Base-by-base conservation (phyloP, 2,797 vertebrate species). In the Podargus strigoides region DNA sequence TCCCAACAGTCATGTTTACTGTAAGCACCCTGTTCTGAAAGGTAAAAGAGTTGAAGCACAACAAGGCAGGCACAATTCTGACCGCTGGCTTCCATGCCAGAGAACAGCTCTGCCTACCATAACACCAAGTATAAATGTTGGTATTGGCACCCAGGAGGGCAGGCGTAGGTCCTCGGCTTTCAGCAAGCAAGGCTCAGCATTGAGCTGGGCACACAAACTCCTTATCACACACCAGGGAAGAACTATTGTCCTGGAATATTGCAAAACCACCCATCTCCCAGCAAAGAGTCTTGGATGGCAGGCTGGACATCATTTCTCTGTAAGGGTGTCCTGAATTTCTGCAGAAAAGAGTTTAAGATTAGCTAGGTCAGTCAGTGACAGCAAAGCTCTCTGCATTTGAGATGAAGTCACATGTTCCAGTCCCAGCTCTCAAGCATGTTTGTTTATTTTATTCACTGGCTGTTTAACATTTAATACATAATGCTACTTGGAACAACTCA, bases 391-490 rank as follows among this genome's bases (percentile, higher is more conserved):
- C 44, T 86, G 47, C 37, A 41, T 83, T 60, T 14, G 49, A 83
- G 66, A 78, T 74, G 53, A 87, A 83, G 52, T 44, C 67, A 64
- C 67, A 79, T 26, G 39, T 89, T 89, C 70, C 78, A 85, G 30
- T n/a, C 44, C 63, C 60, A 83, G 26, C 14, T 74, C 23, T 63
- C 39, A 21, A 53, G 12, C 5, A 11, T 26, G 4, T 77, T 87
- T 85, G 16, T 52, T 91, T 70, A 77, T 92, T 95, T 92, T 85
- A 72, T 69, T 87, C 75, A 50, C 34, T 90, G 32, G 1, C 16
- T 87, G 68, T 75, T 93, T 87, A 94, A 74, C 12, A 64, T 89
- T 94, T 67, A 75, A 49, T 74, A 70, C 56, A 39, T 79, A 89
- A 91, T 62, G 53, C 12, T 64, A 24, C 19, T 23, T 68, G 34